Evolutionary conservation across 2,797 vertebrate genomes (phyloP), one percentile per base, ranked within the genome.

Genomic region (Malacoraja senta): DNA sequence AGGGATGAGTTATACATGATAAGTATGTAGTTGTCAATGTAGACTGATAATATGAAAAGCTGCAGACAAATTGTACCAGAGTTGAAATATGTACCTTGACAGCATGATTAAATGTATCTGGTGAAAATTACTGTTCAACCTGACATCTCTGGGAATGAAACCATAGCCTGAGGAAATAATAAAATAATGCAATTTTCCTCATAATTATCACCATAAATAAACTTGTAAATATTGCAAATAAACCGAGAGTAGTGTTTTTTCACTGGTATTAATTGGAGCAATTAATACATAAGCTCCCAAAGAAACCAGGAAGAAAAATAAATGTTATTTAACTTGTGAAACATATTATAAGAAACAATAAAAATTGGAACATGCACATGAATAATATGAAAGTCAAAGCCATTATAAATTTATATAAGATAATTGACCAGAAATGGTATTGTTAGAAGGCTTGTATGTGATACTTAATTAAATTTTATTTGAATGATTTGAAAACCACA

Each of bases 161-260:
- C 44, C 61, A 61, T 84, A 84, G 44, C 44, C 81, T 84, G 81
- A 84, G 81, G 81, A 53, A 61, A 84, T 58, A 15, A 84, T 84
- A 84, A 84, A 84, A 58, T 29, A 61, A 84, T 61, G 81, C 81
- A 84, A 84, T 84, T 84, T 84, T 84, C 53, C 44, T 58, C 81
- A n/a, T 84, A 58, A 83, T 83, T 84, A 53, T 53, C 44, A 53
- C 44, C 44, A 53, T 53, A 53, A 61, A 61, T 84, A 61, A 84
- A 84, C 26, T 9, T 61, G 9, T 12, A 13, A 1, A 9, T 26
- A 13, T n/a, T 61, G 24, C 9, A 26, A 84, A 84, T 84, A 84
- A 84, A 84, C 44, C 53, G 0, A 13, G 44, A 53, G 10, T 29
- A 84, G 1, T n/a, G 3, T 24, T 10, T 29, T 83, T 83, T 9